A percentile compares a stretch with the other conserved stretches of the same genome.
Evolutionary conservation across 2,113 vertebrate species (phyloP).

Genomic region (Lampris incognitus): DNA sequence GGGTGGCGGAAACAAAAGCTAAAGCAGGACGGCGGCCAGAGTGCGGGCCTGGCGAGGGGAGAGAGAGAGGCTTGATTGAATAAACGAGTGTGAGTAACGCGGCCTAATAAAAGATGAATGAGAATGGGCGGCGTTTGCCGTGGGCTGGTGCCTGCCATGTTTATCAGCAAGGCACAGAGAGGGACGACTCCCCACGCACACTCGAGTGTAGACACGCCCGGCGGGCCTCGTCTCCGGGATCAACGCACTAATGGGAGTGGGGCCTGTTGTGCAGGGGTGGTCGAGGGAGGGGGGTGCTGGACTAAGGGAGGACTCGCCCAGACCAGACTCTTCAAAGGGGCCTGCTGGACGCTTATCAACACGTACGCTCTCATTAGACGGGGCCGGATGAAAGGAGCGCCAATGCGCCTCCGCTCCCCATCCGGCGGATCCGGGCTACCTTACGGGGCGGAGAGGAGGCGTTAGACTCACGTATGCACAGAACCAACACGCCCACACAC

Average conservation of each 20-base stretch:
- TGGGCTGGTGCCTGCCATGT: constrained; percentile 50
- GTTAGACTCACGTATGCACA: neutral
- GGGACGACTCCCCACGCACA: constrained; percentile 38
- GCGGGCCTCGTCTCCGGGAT: constrained; percentile 57
- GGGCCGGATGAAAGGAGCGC: constrained; percentile 68
- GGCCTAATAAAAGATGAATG: constrained; percentile 51
- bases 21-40: neutral
- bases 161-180: constrained; percentile 42
- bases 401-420: constrained; percentile 63
- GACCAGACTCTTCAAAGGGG: constrained; percentile 66
- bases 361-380: constrained; percentile 47
- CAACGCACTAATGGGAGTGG: constrained; percentile 51
- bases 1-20: constrained; percentile 31
- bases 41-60: neutral
- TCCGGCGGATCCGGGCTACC: constrained; percentile 39
- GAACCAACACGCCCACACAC: neutral
- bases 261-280: neutral
- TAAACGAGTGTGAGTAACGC: constrained; percentile 54
- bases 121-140: constrained; percentile 49
- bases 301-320: constrained; percentile 42
- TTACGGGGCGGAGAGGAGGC: neutral
- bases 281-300: neutral
- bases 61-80: constrained; percentile 17
- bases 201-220: constrained; percentile 69
- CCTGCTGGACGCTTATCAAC: constrained; percentile 65